These are phyloP conservation scores for Platichthys stellatus DNA, from an alignment of 2,113 vertebrate genomes.

Conservation along the genomic window DNA sequence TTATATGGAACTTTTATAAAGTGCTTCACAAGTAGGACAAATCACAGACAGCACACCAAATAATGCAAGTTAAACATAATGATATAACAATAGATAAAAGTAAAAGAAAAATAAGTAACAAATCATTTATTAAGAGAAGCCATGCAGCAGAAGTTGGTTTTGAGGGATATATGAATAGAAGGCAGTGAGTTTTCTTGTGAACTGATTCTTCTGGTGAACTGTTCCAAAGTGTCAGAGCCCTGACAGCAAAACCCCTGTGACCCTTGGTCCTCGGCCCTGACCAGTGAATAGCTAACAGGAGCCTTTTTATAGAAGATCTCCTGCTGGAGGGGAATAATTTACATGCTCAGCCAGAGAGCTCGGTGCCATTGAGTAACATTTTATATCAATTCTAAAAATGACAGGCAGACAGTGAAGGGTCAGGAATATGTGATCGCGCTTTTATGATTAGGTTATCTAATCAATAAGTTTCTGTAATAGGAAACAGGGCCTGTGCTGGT, in stretches of 20 bases:
- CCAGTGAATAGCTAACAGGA: neutral
- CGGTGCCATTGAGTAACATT: neutral
- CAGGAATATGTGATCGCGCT: neutral
- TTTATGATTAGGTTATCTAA: neutral
- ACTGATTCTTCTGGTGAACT: no score
- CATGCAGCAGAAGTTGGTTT: no score
- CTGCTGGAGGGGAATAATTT: neutral
- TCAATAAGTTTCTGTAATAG: neutral
- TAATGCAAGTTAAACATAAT: no score
- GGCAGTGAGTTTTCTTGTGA: no score
- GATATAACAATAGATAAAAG: no score
- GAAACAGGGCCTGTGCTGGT: neutral
- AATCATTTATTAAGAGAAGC: no score
- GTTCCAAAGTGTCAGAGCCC: neutral
- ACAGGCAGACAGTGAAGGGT: neutral
- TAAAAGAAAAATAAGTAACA: no score
- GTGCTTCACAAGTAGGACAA: no score
- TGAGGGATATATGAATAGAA: no score
- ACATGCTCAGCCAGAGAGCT: neutral
- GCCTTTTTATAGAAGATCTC: neutral
- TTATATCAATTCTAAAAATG: neutral
- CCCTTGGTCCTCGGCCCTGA: neutral
- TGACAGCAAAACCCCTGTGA: neutral
- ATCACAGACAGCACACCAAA: no score
- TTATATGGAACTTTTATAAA: no score